Base-by-base conservation (phyloP, 2,888 invertebrate genomes). In the Leucoma salicis region DNA sequence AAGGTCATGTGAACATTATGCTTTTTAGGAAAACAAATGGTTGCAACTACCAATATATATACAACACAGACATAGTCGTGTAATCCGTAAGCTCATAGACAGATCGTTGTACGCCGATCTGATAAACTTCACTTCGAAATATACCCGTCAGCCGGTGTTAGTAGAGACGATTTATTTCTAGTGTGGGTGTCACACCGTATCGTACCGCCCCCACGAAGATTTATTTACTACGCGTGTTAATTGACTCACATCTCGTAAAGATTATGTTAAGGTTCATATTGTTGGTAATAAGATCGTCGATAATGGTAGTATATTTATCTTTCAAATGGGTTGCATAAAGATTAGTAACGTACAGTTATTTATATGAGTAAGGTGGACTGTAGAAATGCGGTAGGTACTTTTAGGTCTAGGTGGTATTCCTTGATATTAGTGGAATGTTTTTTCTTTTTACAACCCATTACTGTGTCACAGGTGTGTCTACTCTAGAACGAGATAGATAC, bases 101-200 rank as follows among this genome's bases (percentile, higher is more conserved):
- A 21, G 35, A 49, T 42, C 27, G 46, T 50, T 50, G 15, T 36
- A 44, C 44, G 49, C 49, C 40, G 39, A 53, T 53, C 49, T 35
- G 55, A 62, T 59, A 63, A 55, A 36, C 14, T 34, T 31, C 41
- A 27, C 42, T 47, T 52, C 50, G 56, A 60, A 53, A 45, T 47
- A 53, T 46, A 45, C 31, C 44, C 45, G 51, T 61, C 57, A 35
- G 21, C 32, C 15, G 32, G 38, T 33, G 53, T 53, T 46, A 52
- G 39, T 37, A 35, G 43, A 36, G 42, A 52, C 40, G 53, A 56
- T 58, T 63, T 59, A 63, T 58, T 28, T 34, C 16, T 1, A 8
- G 31, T 36, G 58, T 57, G 47, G 57, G 61, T 53, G 63, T 63
- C 53, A 61, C 63, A 61, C 52, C 49, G 57, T 34, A 54, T 45